phyloP scores from a whole-genome alignment of 2,113 vertebrate species.

The Podarcis raffonei region DNA sequence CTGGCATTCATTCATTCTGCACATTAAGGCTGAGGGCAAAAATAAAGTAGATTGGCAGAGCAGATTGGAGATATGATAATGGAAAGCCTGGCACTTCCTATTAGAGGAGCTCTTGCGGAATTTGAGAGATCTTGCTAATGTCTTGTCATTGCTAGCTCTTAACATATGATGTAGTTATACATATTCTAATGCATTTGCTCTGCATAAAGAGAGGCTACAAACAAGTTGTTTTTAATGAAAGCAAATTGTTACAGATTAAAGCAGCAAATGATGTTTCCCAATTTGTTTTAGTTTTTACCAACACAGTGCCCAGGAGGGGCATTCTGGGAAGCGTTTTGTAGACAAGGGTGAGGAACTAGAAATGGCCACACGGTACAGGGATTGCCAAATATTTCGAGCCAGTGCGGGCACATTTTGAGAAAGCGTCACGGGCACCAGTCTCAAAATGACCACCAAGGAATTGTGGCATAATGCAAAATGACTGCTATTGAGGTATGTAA shows the following conservation, averaged over 20 bases:
- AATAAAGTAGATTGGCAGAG: constrained; percentile 5
- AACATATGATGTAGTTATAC: not conserved
- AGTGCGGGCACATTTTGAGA: not conserved
- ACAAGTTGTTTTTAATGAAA: not conserved
- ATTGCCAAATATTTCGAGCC: not conserved
- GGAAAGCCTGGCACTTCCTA: not conserved
- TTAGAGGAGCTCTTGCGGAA: not conserved
- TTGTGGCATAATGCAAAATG: not conserved
- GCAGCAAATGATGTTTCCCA: not conserved
- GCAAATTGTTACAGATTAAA: not conserved
- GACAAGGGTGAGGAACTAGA: not conserved
- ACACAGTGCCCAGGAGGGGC: not conserved
- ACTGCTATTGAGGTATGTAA: not conserved
- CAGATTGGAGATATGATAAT: not conserved
- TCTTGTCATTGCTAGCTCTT: not conserved
- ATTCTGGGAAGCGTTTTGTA: not conserved
- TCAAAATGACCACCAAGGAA: not conserved
- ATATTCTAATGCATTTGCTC: not conserved
- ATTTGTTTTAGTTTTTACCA: not conserved
- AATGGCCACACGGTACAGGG: not conserved
- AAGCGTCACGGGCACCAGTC: not conserved
- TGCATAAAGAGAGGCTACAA: not conserved
- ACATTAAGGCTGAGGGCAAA: not conserved
- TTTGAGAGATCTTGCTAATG: not conserved
- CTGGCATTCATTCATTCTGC: not conserved